Evolutionary conservation across 2,888 invertebrate genomes (phyloP).

Genomic region (Pharmacophagus antenor): DNA sequence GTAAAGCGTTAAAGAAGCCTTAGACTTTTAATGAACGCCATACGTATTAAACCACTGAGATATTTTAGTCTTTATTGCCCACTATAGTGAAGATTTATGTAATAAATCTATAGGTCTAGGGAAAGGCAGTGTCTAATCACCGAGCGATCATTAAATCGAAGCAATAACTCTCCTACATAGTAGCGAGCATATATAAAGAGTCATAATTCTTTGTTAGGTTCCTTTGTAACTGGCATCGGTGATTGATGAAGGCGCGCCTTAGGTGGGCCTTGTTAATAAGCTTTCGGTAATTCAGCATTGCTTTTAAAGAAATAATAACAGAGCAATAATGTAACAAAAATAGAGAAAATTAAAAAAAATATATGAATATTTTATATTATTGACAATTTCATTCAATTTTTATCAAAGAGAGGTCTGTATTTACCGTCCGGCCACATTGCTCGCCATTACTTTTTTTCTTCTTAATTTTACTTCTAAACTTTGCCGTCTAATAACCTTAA

Average conservation of each 20-base stretch:
- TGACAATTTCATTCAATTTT: no score
- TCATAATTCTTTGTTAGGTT: constrained; percentile 73
- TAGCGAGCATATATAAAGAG: constrained; percentile 67
- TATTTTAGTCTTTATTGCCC: constrained; percentile 54
- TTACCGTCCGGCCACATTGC: no score
- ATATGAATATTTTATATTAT: no score
- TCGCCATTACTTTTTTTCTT: no score
- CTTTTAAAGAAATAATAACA: constrained; percentile 44
- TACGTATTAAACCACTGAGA: constrained; percentile 50
- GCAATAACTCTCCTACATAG: constrained; percentile 76
- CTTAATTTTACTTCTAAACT: no score
- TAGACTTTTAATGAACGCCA: constrained; percentile 48
- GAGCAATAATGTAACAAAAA: constrained; percentile 36
- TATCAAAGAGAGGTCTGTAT: no score
- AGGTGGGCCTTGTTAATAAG: constrained; percentile 74
- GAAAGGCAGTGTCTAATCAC: constrained; percentile 74
- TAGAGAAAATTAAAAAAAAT: background rate
- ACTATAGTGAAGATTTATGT: constrained; percentile 61
- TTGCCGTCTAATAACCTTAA: no score
- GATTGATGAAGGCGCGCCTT: constrained; percentile 75
- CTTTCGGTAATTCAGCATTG: constrained; percentile 56
- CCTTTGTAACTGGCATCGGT: constrained; percentile 64
- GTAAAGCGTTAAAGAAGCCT: constrained; percentile 1
- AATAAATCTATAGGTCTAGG: constrained; percentile 61
- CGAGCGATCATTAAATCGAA: constrained; percentile 69